Conservation (phyloP, 2,113 vertebrate species). For the Pelmatolapia mariae region DNA sequence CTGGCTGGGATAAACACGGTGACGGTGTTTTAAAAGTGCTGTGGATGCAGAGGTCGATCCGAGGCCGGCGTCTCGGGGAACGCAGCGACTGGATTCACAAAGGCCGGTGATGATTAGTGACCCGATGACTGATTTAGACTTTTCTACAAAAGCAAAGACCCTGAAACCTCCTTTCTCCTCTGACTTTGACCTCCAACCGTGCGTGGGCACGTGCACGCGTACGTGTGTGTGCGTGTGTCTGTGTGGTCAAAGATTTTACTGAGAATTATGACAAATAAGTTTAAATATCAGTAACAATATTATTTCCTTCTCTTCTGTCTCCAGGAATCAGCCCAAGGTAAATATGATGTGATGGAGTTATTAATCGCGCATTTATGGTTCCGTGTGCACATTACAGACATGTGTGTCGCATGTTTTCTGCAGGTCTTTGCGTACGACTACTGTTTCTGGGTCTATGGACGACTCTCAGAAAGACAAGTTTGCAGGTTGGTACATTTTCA, state of each 20-base stretch:
- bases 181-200: neutral
- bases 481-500: constrained; percentile 74
- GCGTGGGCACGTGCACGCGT: neutral
- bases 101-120: constrained; percentile 21
- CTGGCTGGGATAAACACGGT: neutral
- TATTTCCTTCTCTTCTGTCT: neutral
- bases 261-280: neutral
- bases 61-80: neutral
- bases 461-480: constrained; percentile 85
- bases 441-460: constrained; percentile 98
- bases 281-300: neutral
- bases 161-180: neutral
- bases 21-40: neutral
- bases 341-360: neutral
- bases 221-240: neutral
- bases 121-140: neutral
- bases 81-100: neutral
- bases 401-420: neutral
- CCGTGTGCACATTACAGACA: neutral
- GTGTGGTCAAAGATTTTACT: neutral
- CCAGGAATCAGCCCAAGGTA: constrained; percentile 72
- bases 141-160: neutral
- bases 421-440: constrained; percentile 95
- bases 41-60: neutral
- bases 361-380: neutral